Evolutionary conservation across 2,113 vertebrate species (phyloP), one percentile per base, ranked within the genome.

Genomic region (Chamaea fasciata): DNA sequence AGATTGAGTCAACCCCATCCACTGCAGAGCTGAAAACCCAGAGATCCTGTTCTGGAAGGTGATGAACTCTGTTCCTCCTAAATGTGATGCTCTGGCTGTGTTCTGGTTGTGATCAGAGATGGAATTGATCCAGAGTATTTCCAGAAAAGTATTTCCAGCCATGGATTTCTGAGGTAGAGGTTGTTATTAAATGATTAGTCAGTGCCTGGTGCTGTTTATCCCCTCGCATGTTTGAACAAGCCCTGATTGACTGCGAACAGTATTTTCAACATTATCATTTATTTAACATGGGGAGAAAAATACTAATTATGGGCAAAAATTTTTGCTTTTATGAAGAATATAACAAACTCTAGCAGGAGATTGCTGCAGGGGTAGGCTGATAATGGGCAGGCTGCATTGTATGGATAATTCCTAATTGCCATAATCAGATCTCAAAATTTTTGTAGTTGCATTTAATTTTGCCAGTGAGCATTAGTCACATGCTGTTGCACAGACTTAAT

Each of bases 391-490:
- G 67, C 81, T 65, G 83, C 79, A 23, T 55, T 84, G 75, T 50
- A 44, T 73, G 80, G 77, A 30, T 75, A 73, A 87, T 95, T 97
- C 47, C 39, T 77, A 90, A 88, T 78, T 93, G 87, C 84, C 79
- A 7, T 82, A 74, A 89, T 96, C 79, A 93, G 73, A 95, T 87
- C 77, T 79, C 69, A 76, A 0, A 27, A 28, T 83, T 95, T 83
- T 73, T 90, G 50, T 76, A 63, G 62, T 24, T 87, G 67, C 78
- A 84, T 94, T 94, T 63, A 59, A 77, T 88, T 92, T 90, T 64
- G 89, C 80, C 85, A 90, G 81, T 41, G 73, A 93, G 68, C 83
- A 68, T 97, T 92, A 94, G 90, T 94, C 84, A 83, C 83, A n/a
- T 87, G 52, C 64, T 70, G 39, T 70, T 94, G 62, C 87, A 87